Evolutionary conservation across 2,797 vertebrate genomes (phyloP), one percentile per base, ranked within the genome.

Genomic region (Eospalax fontanierii): DNA sequence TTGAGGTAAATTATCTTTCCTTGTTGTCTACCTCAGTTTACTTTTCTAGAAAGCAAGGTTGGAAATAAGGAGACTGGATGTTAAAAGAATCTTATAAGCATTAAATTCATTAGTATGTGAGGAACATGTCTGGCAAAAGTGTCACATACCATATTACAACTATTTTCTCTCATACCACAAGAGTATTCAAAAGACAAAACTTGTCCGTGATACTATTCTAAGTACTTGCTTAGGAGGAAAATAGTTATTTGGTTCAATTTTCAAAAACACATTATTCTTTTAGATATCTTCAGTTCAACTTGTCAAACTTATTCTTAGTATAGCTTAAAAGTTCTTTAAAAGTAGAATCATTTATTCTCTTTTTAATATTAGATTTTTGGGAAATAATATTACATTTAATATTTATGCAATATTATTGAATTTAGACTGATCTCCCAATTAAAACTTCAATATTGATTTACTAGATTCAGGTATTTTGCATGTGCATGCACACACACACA

Each of bases 321-420:
- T 90, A 73, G 79, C 24, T 86, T 84, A 10, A 59, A 1, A 74
- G 40, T 14, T 5, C 9, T 50, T 93, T 95, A 68, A 68, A 93
- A 86, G 15, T 87, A 74, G 11, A 12, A 3, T 82, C 38, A 68
- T 54, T 54, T 54, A 54, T 54, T 54, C 35, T 1, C 15, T 30
- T 80, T 92, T 89, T 33, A 50, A 61, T 6, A 6, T 30, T 79
- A 30, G 73, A 80, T 68, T 92, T 93, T 80, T 84, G 38, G 70
- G 93, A n/a, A n/a, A n/a, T n/a, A n/a, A n/a, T n/a, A n/a, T n/a
- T n/a, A n/a, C n/a, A n/a, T n/a, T 21, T 78, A 81, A 43, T 83
- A 76, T 16, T 79, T 3, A 68, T 15, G 66, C 54, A 83, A n/a
- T 61, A 24, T 71, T 7, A 68, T 16, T 87, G 26, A 94, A 80